phyloP scores from a whole-genome alignment of 2,113 vertebrate genomes.

The Trinectes maculatus region DNA sequence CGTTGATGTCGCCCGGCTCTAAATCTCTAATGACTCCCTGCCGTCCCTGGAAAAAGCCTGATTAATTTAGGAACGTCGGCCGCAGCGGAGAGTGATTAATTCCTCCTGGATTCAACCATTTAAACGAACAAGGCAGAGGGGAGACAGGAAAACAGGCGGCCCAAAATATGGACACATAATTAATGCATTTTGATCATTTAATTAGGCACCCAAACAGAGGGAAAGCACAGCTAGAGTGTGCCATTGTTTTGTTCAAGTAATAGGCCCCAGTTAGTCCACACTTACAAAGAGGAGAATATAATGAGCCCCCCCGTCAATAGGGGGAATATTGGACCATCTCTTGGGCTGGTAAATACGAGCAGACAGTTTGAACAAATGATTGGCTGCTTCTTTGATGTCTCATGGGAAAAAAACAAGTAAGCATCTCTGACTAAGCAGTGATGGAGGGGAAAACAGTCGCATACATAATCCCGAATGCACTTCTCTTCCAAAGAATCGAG shows the following conservation, averaged over 20 bases:
- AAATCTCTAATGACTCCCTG: slow-evolving; percentile 75
- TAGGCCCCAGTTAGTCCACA: slow-evolving; percentile 49
- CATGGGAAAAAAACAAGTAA: slow-evolving; percentile 1
- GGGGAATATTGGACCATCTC: slow-evolving; percentile 48
- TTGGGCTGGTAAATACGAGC: slow-evolving; percentile 51
- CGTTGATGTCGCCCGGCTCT: slow-evolving; percentile 57
- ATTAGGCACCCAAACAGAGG: slow-evolving; percentile 68
- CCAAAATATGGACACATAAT: slow-evolving; percentile 71
- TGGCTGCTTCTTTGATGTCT: slow-evolving; percentile 70
- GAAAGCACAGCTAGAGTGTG: slow-evolving; percentile 54
- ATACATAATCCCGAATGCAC: slow-evolving; percentile 26
- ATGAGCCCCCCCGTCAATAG: slow-evolving; percentile 65
- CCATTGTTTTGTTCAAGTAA: slow-evolving; percentile 68
- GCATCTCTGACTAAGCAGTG: slow-evolving; percentile 49
- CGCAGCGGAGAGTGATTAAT: slow-evolving; percentile 75
- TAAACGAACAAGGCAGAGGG: slow-evolving; percentile 68
- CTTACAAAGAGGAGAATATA: slow-evolving; percentile 48
- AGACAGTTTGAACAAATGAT: slow-evolving; percentile 66
- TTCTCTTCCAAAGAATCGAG: slow-evolving; percentile 20
- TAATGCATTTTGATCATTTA: slow-evolving; percentile 77
- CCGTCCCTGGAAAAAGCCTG: slow-evolving; percentile 69
- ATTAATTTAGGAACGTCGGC: slow-evolving; percentile 78
- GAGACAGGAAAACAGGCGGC: slow-evolving; percentile 53
- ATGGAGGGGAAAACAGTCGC: slow-evolving; percentile 38
- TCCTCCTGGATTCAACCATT: slow-evolving; percentile 77